phyloP scores from a whole-genome alignment of 1,140 invertebrate genomes.

The Drosophila sulfurigaster region DNA sequence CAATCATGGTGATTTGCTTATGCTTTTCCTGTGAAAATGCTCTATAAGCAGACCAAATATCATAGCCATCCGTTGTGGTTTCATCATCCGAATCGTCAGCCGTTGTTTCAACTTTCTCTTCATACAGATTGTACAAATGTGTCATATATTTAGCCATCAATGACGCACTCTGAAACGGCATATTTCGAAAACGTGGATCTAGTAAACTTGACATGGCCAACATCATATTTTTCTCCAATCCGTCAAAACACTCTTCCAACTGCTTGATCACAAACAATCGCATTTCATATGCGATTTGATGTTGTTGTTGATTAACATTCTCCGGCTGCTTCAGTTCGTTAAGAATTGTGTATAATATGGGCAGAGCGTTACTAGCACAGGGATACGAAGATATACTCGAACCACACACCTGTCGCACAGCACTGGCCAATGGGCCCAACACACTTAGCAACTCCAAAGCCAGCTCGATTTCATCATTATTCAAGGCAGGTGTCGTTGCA shows the following conservation, averaged over 20 bases:
- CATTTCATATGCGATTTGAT: constrained; percentile 40
- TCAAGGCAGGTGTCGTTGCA: constrained; percentile 3
- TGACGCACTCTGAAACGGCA: constrained; percentile 41
- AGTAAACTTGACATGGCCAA: constrained; percentile 44
- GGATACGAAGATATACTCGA: not conserved
- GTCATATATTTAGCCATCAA: constrained; percentile 55
- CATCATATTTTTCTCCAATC: constrained; percentile 43
- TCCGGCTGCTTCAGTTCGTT: constrained; percentile 46
- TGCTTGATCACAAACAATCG: constrained; percentile 40
- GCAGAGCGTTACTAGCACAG: constrained; percentile 45
- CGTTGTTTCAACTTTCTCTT: not conserved
- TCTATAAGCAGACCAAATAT: constrained; percentile 53
- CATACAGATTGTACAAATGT: constrained; percentile 28
- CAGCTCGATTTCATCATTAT: constrained; percentile 20
- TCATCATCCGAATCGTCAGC: constrained; percentile 18
- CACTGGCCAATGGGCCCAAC: constrained; percentile 38
- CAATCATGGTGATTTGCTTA: constrained; percentile 24
- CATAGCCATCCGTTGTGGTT: constrained; percentile 11
- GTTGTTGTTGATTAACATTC: constrained; percentile 25
- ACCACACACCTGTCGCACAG: constrained; percentile 39
- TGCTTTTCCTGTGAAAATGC: constrained; percentile 40
- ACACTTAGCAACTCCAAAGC: constrained; percentile 32
- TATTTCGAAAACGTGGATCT: constrained; percentile 56
- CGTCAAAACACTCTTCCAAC: constrained; percentile 39
- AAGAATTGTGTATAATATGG: constrained; percentile 46